Evolutionary conservation across 2,797 vertebrate genomes (phyloP).

Genomic region (Sciurus vulgaris): DNA sequence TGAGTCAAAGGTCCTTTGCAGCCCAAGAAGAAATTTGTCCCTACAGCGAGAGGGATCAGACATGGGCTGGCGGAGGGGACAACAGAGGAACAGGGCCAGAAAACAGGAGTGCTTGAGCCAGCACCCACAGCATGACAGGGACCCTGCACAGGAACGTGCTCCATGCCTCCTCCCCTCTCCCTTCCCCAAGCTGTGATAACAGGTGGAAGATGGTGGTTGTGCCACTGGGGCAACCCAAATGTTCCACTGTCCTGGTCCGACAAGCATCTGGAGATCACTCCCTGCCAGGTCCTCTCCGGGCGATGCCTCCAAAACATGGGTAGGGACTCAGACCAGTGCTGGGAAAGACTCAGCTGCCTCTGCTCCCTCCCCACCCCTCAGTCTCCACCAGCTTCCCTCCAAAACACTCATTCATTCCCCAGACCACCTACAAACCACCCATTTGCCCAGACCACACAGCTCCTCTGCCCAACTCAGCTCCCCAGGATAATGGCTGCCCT

Average conservation of each 20-base stretch:
- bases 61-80: not conserved
- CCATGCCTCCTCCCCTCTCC: not conserved
- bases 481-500: constrained; percentile 33
- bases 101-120: not conserved
- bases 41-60: not conserved
- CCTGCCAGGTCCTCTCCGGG: not conserved
- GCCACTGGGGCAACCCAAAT: not conserved
- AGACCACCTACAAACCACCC: constrained; percentile 82
- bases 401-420: constrained; percentile 73
- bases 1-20: not conserved
- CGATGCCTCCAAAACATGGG: not conserved
- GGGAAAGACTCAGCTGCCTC: not conserved
- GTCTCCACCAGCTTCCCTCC: constrained; percentile 43
- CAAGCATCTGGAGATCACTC: not conserved
- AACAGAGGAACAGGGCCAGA: not conserved
- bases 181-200: not conserved
- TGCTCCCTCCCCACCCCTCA: not conserved
- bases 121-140: not conserved
- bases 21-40: not conserved
- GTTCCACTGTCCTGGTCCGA: not conserved
- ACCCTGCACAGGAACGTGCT: not conserved
- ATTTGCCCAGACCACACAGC: constrained; percentile 75
- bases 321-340: not conserved
- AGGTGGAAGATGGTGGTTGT: not conserved
- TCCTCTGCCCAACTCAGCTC: constrained; percentile 78